phyloP scores from a whole-genome alignment of 2,113 vertebrate genomes.

The Grammomys dolichurus region DNA sequence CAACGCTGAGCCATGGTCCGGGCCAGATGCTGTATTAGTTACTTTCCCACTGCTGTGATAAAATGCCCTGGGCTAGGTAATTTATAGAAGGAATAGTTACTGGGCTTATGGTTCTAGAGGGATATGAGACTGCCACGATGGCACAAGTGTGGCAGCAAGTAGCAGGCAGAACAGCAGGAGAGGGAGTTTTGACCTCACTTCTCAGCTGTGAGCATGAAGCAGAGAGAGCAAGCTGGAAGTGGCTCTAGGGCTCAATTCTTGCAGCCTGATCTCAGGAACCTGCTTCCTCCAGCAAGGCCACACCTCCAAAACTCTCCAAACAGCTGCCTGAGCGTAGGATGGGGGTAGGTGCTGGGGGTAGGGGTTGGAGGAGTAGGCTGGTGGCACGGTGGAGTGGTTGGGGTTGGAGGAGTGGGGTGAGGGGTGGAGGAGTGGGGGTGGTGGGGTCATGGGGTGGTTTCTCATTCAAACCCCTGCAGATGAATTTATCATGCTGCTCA shows the following conservation, averaged over 20 bases:
- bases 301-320: not conserved
- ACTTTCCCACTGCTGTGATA: not conserved
- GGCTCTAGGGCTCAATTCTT: not conserved
- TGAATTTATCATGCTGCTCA: not conserved
- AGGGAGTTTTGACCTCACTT: not conserved
- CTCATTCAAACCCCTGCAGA: not conserved
- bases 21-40: not conserved
- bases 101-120: not conserved
- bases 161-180: not conserved
- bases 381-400: no score
- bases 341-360: not conserved
- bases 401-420: not conserved
- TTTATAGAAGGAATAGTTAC: not conserved
- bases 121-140: not conserved
- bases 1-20: rapidly evolving
- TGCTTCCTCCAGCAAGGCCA: not conserved
- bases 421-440: not conserved
- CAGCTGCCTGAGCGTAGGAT: not conserved
- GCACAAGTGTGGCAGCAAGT: not conserved
- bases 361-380: not conserved
- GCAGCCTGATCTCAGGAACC: not conserved
- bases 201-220: not conserved
- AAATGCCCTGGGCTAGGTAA: not conserved
- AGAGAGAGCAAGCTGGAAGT: not conserved
- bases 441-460: not conserved